Evolutionary conservation across 2,797 vertebrate species (phyloP), one percentile per base, ranked within the genome.

Genomic region (Notolepis coatsorum): DNA sequence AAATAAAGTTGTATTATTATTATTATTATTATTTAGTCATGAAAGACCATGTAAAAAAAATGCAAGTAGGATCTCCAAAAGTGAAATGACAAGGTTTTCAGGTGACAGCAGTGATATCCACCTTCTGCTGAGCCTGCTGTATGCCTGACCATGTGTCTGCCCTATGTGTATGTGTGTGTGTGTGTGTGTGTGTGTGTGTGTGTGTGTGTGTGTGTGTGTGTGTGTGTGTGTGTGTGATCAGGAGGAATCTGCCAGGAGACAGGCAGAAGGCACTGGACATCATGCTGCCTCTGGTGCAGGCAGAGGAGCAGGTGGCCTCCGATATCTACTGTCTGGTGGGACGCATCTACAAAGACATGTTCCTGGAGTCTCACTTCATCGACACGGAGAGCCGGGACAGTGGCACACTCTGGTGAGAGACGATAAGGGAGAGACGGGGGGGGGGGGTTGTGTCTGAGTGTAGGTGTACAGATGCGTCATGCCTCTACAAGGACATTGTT

Each of bases 241-340:
- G 97, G 91, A 91, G 97, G 82, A 99, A 98, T 85, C 90, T 94
- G n/a, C 93, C 92, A 0, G 95, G 94, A 21, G 98, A 99, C 84
- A 87, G 96, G 56, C 91, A 94, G 79, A 98, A 96, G 82, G 98
- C 97, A 31, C 92, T 99, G 84, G 94, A 94, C 85, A 95, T 96
- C 77, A 98, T 99, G 96, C 88, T 97, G 79, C 96, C 96, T 0
- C 84, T 99, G 79, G 96, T 99, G 65, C 88, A 98, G 70, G 91
- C 85, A 2, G 94, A 97, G 65, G 94, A 93, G 51, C 96, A 99
- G 79, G 96, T 96, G 21, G 96, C 98, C 52, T 99, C 97, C 1
- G 98, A 99, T 85, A 95, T 99, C 89, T 99, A 98, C 84, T 99
- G 98, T 79, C 84, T 99, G 21, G 94, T 98, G 72, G 98, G 98